Evolutionary conservation across 2,113 vertebrate species (phyloP), one percentile per base, ranked within the genome.

Genomic region (Pyxicephalus adspersus): DNA sequence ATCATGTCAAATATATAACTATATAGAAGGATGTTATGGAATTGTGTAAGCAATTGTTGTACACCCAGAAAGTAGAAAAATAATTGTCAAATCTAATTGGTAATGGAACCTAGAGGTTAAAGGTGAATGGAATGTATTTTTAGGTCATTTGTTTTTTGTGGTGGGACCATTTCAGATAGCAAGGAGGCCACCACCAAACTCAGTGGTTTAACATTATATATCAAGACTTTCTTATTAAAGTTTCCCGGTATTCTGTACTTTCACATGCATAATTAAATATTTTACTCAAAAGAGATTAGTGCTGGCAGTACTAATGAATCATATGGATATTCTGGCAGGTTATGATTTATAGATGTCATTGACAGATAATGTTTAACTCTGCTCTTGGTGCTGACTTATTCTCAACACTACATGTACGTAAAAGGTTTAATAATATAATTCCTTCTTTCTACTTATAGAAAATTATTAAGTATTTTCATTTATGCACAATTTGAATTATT

Each of bases 251-350:
- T 80, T 18, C 17, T 2, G 2, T 83, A 19, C 70, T 86, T 38
- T 34, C 66, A 3, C 22, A 26, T 15, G 52, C 61, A 60, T 52
- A 81, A 82, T 86, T 82, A 80, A 80, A 67, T 64, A 80, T 1
- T 77, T 83, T 82, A 90, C 50, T 84, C 80, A 87, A 45, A 60
- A 76, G 28, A 58, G 38, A 83, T 83, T 83, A 85, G 54, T 25
- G 25, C 38, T 75, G 38, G 71, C 83, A 83, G 84, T 26, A 11
- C 79, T 50, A 81, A 9, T 79, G 72, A 86, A 54, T 84, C 66
- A 74, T 61, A 70, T 38, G 64, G 85, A 28, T 83, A 64, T 83
- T 25, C 65, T 67, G 85, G 51, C 0, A 7, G 50, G 76, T 57
- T 9, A 9, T 79, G 77, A 84, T 76, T 86, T 77, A 84, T 63